Evolutionary conservation across 1,140 invertebrate species (phyloP), one percentile per base, ranked within the genome.

Genomic region (Pseudoatta argentina): DNA sequence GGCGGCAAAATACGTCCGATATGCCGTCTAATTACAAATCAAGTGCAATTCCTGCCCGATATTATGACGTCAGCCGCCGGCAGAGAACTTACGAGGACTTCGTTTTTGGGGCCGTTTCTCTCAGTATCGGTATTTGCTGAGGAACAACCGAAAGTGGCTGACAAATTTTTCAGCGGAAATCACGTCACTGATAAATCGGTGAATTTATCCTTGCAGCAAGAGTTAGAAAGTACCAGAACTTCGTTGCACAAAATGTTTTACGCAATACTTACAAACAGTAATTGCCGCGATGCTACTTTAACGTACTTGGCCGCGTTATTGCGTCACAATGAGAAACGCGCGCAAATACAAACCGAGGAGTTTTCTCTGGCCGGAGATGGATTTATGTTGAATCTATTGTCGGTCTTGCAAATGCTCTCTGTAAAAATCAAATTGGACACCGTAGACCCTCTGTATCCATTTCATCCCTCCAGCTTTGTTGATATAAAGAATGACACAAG

Each of bases 361-460:
- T 96, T 97, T 87, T 95, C 97, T 0, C 96, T 99, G 0, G 98
- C 98, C 48, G 97, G 98, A 14, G 98, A 99, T 95, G 98, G 99
- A 1, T 99, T 99, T 92, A 98, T 99, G 97, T 94, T 99, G 51
- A 99, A 99, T 95, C 94, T 99, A 5, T 96, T 99, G 79, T 97
- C 97, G 63, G 97, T 99, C 16, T 94, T 99, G 71, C 98, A 99
- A 94, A 96, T 98, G 93, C 94, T 99, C 0, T 97, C 98, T 0
- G 96, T 98, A 0, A 98, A 98, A 95, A 98, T 98, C 39, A 98
- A 98, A 94, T 92, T 98, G 66, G 97, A 98, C 88, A 97, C 98
- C 85, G 97, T 99, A 61, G 98, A 99, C 94, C 96, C 97, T 0
- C 95, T 97, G 79, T 99, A 99, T 95, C 97, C 98, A 14, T 99